Evolutionary conservation across 1,140 invertebrate species (phyloP).

Genomic region (Acyrthosiphon pisum): DNA sequence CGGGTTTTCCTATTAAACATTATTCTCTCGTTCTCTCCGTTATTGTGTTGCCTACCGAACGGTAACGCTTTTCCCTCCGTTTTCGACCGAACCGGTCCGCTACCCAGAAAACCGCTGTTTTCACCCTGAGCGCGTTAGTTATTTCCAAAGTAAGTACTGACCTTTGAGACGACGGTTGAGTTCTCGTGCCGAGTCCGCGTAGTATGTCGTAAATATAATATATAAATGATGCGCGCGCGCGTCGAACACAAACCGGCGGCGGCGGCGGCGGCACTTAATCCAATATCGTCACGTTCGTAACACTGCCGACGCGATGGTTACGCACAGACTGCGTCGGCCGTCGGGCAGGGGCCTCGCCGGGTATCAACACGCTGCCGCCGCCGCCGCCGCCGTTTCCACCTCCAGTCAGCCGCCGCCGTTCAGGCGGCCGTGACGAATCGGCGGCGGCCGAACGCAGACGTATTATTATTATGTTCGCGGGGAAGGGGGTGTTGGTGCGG

Average conservation of each 20-base stretch:
- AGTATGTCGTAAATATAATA: too few relatives aligned
- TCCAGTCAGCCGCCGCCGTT: background rate
- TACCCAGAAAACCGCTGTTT: background rate
- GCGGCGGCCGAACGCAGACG: background rate
- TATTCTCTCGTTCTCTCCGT: too few relatives aligned
- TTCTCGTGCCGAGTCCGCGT: background rate
- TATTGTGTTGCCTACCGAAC: background rate
- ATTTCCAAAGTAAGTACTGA: background rate
- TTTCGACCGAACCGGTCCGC: background rate
- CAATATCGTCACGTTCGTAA: background rate
- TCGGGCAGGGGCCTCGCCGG: background rate
- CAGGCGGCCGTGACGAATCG: constrained; percentile 12
- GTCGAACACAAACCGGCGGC: background rate
- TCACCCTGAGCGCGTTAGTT: background rate
- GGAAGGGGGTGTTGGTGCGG: background rate
- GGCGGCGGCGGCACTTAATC: background rate
- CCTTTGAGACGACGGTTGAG: background rate
- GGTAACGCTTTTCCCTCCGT: background rate
- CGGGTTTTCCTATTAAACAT: background rate
- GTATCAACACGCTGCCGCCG: background rate
- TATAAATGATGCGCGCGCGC: background rate
- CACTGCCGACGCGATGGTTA: constrained; percentile 9
- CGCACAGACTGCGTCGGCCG: constrained; percentile 29
- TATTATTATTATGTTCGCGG: background rate
- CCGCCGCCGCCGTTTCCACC: background rate